Evolutionary conservation across 2,888 invertebrate species (phyloP).

Genomic region (Hipparchia semele): DNA sequence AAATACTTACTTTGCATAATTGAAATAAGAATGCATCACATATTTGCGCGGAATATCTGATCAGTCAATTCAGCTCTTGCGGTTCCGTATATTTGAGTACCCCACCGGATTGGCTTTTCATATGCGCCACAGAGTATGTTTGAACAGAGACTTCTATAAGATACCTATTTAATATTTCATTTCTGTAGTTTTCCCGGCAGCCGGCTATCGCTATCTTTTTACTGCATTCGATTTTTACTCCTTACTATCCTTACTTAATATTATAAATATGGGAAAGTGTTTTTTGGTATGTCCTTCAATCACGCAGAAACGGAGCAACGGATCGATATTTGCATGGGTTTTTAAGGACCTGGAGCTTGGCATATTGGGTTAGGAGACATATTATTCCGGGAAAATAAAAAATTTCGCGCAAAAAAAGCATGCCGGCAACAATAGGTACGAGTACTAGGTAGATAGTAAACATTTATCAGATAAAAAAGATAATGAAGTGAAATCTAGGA

Average conservation of each 20-base stretch:
- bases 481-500: too few species aligned
- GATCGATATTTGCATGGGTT: neutral
- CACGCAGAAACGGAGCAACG: neutral
- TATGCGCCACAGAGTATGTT: slow-evolving; percentile 11
- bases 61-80: slow-evolving; percentile 22
- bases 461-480: too few species aligned
- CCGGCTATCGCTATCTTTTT: neutral
- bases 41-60: slow-evolving; percentile 22
- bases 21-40: slow-evolving; percentile 16
- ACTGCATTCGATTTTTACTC: neutral
- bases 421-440: too few species aligned
- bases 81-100: slow-evolving; percentile 24
- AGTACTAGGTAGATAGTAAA: too few species aligned
- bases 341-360: neutral
- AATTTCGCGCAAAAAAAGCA: too few species aligned
- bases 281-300: neutral
- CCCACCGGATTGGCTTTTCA: slow-evolving; percentile 23
- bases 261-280: neutral
- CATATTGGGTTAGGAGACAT: too few species aligned
- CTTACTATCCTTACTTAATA: neutral
- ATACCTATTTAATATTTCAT: neutral
- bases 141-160: slow-evolving; percentile 8
- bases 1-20: neutral
- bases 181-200: neutral
- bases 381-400: too few species aligned